Percentiles rank a stretch among this genome's conserved stretches.
Conservation (phyloP, 2,113 vertebrate species). For the Saccopteryx leptura region DNA sequence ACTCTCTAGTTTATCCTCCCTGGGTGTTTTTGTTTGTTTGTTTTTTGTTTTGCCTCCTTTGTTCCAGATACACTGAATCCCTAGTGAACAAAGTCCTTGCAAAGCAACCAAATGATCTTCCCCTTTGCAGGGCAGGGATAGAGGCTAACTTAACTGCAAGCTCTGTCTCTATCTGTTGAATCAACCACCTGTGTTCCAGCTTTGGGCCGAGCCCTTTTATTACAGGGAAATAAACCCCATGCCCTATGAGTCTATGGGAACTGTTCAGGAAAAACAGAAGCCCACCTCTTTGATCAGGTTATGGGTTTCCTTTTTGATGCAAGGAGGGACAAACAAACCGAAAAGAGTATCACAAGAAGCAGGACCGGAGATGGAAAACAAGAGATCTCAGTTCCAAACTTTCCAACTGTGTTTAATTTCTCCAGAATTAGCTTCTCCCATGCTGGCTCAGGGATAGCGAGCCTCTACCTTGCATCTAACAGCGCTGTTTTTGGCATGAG, state of each 20-base stretch:
- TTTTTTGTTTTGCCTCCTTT: neutral
- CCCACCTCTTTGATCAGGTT: neutral
- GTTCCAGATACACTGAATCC: neutral
- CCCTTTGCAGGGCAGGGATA: neutral
- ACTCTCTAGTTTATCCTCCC: neutral
- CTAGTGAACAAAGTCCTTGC: neutral
- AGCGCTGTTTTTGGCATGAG: neutral
- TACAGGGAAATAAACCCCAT: neutral
- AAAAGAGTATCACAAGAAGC: neutral
- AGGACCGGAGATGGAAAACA: neutral
- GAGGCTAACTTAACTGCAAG: accelerated
- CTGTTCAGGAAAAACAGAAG: neutral
- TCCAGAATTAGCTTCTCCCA: neutral
- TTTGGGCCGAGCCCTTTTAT: neutral
- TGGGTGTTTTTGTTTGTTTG: neutral
- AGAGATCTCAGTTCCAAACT: neutral
- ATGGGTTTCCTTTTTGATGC: neutral
- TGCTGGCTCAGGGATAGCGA: neutral
- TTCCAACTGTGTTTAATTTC: neutral
- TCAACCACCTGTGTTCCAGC: neutral
- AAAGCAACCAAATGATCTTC: neutral
- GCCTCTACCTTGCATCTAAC: neutral
- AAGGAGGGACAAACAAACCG: neutral
- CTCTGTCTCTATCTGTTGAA: neutral
- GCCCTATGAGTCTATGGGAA: accelerated